phyloP scores from a whole-genome alignment of 1,140 invertebrate genomes.

The Ceratosolen fusciceps region DNA sequence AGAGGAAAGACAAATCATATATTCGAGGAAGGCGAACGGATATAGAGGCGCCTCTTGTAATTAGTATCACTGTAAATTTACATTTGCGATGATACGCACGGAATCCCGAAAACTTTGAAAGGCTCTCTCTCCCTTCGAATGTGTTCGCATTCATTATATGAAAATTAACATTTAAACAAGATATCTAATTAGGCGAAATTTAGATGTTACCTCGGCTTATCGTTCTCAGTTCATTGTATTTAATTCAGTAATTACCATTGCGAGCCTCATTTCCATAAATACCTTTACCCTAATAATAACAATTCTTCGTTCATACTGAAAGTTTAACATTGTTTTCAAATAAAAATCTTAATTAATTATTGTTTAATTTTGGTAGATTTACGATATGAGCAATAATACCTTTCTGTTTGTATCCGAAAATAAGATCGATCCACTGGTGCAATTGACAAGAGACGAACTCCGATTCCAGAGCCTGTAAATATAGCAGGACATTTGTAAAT shows the following conservation, averaged over 20 bases:
- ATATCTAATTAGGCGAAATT: neutral
- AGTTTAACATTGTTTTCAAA: neutral
- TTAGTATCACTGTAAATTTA: conserved; percentile 66
- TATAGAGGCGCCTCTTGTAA: conserved; percentile 71
- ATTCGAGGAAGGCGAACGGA: conserved; percentile 70
- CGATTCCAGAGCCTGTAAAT: conserved; percentile 90
- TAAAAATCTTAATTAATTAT: too few species aligned
- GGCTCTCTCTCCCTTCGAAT: neutral
- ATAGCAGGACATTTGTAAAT: conserved; percentile 13
- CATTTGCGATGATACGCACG: conserved; percentile 26
- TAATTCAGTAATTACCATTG: neutral
- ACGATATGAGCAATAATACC: conserved; percentile 70
- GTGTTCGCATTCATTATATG: neutral
- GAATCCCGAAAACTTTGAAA: neutral
- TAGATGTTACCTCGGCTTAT: too few species aligned
- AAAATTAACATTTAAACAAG: neutral
- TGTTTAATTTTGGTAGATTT: too few species aligned
- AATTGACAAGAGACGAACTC: conserved; percentile 99
- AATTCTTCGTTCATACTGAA: too few species aligned
- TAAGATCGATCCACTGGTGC: conserved; percentile 99
- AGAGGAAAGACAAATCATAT: conserved; percentile 49
- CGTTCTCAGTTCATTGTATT: neutral
- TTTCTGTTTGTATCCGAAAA: conserved; percentile 99
- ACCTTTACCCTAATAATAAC: neutral
- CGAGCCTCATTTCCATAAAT: too few species aligned